Evolutionary conservation across 2,113 vertebrate genomes (phyloP).

Genomic region (Typhlomys cinereus): DNA sequence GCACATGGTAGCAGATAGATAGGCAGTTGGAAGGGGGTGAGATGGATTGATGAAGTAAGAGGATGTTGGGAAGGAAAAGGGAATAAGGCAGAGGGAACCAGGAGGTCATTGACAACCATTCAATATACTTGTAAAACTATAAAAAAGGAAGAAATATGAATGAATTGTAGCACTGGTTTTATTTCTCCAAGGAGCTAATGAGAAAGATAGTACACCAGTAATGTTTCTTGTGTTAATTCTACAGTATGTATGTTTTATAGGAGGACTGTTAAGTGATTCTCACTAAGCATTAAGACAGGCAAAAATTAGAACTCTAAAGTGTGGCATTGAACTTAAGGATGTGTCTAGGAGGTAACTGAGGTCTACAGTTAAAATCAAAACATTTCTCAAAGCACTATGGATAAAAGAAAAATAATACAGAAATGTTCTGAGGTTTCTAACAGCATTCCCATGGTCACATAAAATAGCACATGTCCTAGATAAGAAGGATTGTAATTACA

Average conservation of each 20-base stretch:
- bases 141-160: no score
- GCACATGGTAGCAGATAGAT: no score
- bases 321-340: background rate
- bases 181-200: background rate
- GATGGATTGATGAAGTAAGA: no score
- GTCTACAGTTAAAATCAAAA: background rate
- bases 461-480: background rate
- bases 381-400: background rate
- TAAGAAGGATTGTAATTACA: background rate
- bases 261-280: background rate
- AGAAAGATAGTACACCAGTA: background rate
- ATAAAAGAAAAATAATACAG: background rate
- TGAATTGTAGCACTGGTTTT: background rate
- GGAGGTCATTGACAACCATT: no score
- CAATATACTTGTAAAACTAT: no score
- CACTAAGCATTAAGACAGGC: background rate
- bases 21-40: no score
- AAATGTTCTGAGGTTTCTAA: background rate
- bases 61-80: no score
- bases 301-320: background rate
- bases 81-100: no score
- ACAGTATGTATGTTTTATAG: no score
- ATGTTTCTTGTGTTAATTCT: background rate
- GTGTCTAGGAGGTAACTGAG: background rate
- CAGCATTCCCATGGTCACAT: background rate